Conservation (phyloP, 2,113 vertebrate species). For the Platichthys stellatus region DNA sequence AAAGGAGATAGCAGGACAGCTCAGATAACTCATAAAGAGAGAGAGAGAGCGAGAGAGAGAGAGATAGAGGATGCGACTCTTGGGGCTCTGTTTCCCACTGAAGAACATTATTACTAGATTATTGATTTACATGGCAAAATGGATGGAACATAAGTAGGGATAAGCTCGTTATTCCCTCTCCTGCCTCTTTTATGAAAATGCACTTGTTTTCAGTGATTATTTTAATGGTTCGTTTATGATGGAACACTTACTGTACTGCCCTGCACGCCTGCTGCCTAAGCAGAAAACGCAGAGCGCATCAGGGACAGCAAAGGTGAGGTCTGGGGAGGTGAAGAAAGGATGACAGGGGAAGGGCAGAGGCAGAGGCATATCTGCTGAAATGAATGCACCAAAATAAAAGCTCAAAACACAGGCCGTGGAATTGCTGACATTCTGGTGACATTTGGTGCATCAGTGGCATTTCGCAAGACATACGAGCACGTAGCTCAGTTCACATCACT, state of each 20-base stretch:
- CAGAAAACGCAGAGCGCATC: not conserved
- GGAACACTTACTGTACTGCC: slow-evolving; percentile 45
- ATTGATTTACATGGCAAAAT: slow-evolving; percentile 81
- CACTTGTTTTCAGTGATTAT: slow-evolving; percentile 78
- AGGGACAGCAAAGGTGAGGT: slow-evolving; percentile 35
- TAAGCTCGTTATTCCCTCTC: slow-evolving; percentile 80
- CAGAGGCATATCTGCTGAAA: slow-evolving; percentile 38
- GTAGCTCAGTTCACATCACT: slow-evolving; percentile 40
- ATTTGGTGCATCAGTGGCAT: slow-evolving; percentile 76
- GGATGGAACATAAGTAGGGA: slow-evolving; percentile 78
- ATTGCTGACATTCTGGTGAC: slow-evolving; percentile 78
- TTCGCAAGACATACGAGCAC: slow-evolving; percentile 66
- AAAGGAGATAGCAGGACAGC: slow-evolving; percentile 69
- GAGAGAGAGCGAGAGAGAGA: slow-evolving; percentile 55
- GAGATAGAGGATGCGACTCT: slow-evolving; percentile 58
- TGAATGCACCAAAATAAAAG: slow-evolving; percentile 59
- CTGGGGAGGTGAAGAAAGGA: slow-evolving; percentile 17
- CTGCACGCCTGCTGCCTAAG: not conserved
- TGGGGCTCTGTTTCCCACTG: slow-evolving; percentile 65
- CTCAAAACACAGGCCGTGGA: slow-evolving; percentile 54
- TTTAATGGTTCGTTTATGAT: slow-evolving; percentile 80
- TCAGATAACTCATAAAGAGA: slow-evolving; percentile 71
- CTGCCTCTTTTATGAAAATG: slow-evolving; percentile 76
- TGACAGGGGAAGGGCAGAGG: slow-evolving; percentile 7
- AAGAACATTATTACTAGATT: slow-evolving; percentile 80